Evolutionary conservation across 1,140 invertebrate genomes (phyloP), one percentile per base, ranked within the genome.

Genomic region (Aradophagus sp.): DNA sequence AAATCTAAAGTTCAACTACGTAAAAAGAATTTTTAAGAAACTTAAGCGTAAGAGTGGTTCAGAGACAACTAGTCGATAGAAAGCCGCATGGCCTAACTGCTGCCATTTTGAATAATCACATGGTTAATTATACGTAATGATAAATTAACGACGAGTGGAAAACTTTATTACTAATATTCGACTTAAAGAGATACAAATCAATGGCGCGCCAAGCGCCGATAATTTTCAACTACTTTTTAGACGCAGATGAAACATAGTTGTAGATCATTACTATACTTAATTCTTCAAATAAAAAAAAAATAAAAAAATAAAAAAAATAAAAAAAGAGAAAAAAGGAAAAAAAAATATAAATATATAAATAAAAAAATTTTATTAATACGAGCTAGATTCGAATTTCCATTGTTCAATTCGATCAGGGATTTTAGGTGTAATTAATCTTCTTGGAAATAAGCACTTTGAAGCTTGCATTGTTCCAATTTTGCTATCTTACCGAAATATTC

Each of bases 51-150:
- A 84, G 71, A 78, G 78, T 82, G 76, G 78, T 77, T 82, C 77
- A 77, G 79, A 82, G 76, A 81, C 52, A 81, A 83, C 68, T 83
- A 84, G 78, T 76, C 76, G 67, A 84, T 84, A 85, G 82, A 74
- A 82, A 23, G 84, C 81, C 81, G 81, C 80, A 86, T 85, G 83
- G 84, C 84, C 83, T 85, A 86, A 84, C 72, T 84, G 84, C 84
- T 85, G 81, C 83, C 82, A 84, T 80, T 84, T 83, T 79, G 68
- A 84, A 77, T 82, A 82, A 80, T 80, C 81, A 73, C 75, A 78
- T 76, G 75, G 79, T 80, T 82, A 82, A 82, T 80, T 77, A 78
- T 77, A 83, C 52, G 47, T n/a, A n/a, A n/a, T n/a, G 55, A 65
- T 45, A 20, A 55, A 66, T 56, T 61, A 62, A 50, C 53, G 31